Evolutionary conservation across 35 echinoderm and acorn worm genomes (phyloP).

Genomic region (Apostichopus californicus): DNA sequence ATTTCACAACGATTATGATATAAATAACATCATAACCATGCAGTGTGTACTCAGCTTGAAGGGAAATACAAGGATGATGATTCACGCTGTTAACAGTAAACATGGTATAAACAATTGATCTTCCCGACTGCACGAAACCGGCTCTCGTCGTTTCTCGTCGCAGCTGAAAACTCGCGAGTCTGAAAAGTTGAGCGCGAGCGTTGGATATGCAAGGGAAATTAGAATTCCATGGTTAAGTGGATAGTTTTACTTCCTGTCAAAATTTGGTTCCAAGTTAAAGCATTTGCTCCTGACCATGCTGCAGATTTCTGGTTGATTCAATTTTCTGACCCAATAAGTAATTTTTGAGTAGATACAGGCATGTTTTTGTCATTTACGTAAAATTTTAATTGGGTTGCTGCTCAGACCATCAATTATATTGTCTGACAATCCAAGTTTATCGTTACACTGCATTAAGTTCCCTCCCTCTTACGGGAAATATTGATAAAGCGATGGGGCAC

Average conservation of each 20-base stretch:
- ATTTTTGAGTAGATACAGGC: conserved; percentile 36
- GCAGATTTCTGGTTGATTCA: conserved; percentile 20
- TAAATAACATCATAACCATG: no score
- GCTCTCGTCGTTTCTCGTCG: no score
- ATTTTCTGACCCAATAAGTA: conserved; percentile 51
- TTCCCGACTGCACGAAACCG: no score
- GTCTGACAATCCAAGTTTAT: conserved; percentile 33
- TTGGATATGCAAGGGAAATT: background rate
- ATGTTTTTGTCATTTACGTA: conserved; percentile 32
- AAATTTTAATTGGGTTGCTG: conserved; percentile 40
- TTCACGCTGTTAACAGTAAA: no score
- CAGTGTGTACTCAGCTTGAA: no score
- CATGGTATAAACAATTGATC: no score
- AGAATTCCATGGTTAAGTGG: background rate
- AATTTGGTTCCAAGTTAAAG: background rate
- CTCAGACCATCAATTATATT: conserved; percentile 30
- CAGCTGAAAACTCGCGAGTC: background rate
- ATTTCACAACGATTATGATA: no score
- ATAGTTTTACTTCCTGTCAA: conserved; percentile 1
- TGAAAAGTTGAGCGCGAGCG: background rate
- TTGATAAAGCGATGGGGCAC: conserved; percentile 7
- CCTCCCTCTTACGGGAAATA: conserved; percentile 26
- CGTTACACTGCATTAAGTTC: conserved; percentile 31
- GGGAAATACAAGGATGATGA: no score
- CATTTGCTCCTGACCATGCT: background rate